These are phyloP conservation scores for Cottus gobio DNA, from an alignment of 2,113 vertebrate species.

Conservation along the genomic window DNA sequence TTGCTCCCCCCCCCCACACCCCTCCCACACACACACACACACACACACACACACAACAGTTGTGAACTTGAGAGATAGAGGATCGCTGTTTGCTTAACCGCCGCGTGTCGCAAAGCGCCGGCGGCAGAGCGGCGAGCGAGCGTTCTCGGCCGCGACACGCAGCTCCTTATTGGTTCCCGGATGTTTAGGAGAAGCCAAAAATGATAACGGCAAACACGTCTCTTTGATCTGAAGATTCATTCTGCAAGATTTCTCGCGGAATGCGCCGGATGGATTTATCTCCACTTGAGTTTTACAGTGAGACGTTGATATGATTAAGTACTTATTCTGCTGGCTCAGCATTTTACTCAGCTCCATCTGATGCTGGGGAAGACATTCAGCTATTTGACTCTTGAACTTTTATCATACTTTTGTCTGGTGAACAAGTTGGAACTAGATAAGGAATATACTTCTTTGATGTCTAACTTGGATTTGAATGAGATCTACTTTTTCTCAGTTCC, in stretches of 20 bases:
- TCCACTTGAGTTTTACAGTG: conserved; percentile 31
- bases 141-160: background rate
- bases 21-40: background rate
- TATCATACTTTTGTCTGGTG: background rate
- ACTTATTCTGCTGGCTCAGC: conserved; percentile 31
- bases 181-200: conserved; percentile 30
- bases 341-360: conserved; percentile 15
- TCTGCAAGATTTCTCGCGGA: no score
- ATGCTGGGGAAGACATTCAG: conserved; percentile 22
- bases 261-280: conserved; percentile 15
- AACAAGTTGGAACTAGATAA: conserved; percentile 14
- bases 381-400: conserved; percentile 16
- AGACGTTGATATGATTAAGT: conserved; percentile 44
- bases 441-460: background rate
- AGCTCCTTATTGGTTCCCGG: conserved; percentile 22
- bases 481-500: background rate
- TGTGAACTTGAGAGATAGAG: conserved; percentile 34
- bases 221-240: conserved; percentile 50
- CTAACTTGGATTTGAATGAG: background rate
- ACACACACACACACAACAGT: background rate
- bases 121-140: conserved; percentile 18
- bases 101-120: conserved; percentile 1
- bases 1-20: background rate
- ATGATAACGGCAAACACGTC: conserved; percentile 42
- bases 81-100: conserved; percentile 32